phyloP scores from a whole-genome alignment of 1,140 invertebrate genomes.

The Drosophila biarmipes region DNA sequence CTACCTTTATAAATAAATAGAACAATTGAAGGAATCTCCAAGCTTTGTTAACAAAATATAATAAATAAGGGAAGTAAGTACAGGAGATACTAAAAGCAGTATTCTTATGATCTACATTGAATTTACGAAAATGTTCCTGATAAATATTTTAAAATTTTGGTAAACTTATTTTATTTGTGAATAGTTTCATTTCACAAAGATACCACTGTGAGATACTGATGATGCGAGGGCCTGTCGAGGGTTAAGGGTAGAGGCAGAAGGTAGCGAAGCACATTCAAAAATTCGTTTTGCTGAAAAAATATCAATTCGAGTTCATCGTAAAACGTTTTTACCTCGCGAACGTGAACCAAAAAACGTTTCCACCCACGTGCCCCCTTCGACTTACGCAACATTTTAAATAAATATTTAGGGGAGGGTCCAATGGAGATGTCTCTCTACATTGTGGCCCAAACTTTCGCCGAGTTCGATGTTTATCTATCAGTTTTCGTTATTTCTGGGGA shows the following conservation, averaged over 20 bases:
- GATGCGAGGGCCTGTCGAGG: constrained; percentile 9
- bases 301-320: constrained; percentile 75
- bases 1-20: too few species aligned
- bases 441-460: constrained; percentile 15
- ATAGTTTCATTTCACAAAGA: too few species aligned
- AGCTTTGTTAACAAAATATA: too few species aligned
- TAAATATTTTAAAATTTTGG: too few species aligned
- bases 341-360: constrained; percentile 39
- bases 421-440: constrained; percentile 28
- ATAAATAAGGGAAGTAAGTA: too few species aligned
- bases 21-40: too few species aligned
- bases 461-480: constrained; percentile 15
- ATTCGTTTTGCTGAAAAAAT: constrained; percentile 68
- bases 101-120: too few species aligned
- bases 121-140: too few species aligned
- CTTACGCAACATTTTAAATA: constrained; percentile 61
- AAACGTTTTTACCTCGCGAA: constrained; percentile 69
- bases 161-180: too few species aligned
- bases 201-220: constrained; percentile 29
- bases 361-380: constrained; percentile 1
- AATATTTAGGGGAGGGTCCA: constrained; percentile 49
- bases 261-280: constrained; percentile 54
- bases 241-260: constrained; percentile 5
- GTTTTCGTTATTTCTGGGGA: constrained; percentile 1
- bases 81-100: too few species aligned